phyloP scores from a whole-genome alignment of 1,140 invertebrate genomes.

The Bradysia coprophila region DNA sequence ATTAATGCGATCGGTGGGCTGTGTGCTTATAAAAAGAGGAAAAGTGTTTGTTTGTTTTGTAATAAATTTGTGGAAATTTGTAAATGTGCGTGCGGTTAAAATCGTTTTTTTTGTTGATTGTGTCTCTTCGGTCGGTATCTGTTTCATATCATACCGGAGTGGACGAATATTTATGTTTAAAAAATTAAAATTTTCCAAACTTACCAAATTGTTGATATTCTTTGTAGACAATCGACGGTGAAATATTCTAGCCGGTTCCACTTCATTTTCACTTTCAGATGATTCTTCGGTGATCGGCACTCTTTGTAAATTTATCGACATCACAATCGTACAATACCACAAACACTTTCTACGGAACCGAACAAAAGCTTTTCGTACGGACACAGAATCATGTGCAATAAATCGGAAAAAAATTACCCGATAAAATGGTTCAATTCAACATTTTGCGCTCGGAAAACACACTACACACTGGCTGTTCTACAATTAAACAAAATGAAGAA shows the following conservation, averaged over 20 bases:
- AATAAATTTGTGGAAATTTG: too few relatives aligned
- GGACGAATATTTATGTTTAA: background rate
- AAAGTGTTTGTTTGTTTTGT: too few relatives aligned
- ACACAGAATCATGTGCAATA: background rate
- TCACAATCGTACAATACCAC: background rate
- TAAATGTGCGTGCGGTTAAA: too few relatives aligned
- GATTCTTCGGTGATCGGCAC: slow-evolving; percentile 12
- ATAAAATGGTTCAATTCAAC: too few relatives aligned
- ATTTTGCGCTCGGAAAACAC: too few relatives aligned
- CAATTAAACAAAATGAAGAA: too few relatives aligned
- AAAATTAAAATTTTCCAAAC: background rate
- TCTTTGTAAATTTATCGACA: background rate
- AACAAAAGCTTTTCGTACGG: background rate
- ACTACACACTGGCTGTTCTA: too few relatives aligned
- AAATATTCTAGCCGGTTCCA: slow-evolving; percentile 41
- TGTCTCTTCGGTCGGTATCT: too few relatives aligned
- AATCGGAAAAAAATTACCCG: too few relatives aligned
- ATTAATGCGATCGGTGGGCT: too few relatives aligned
- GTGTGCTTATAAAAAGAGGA: too few relatives aligned
- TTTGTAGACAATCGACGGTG: slow-evolving; percentile 42
- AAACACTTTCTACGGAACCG: background rate
- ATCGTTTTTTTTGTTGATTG: too few relatives aligned
- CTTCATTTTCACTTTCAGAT: slow-evolving; percentile 46
- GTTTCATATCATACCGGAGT: background rate
- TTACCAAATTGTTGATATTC: slow-evolving; percentile 21